Conservation (phyloP, 1,140 invertebrate species). For the Drosophila rhopaloa region DNA sequence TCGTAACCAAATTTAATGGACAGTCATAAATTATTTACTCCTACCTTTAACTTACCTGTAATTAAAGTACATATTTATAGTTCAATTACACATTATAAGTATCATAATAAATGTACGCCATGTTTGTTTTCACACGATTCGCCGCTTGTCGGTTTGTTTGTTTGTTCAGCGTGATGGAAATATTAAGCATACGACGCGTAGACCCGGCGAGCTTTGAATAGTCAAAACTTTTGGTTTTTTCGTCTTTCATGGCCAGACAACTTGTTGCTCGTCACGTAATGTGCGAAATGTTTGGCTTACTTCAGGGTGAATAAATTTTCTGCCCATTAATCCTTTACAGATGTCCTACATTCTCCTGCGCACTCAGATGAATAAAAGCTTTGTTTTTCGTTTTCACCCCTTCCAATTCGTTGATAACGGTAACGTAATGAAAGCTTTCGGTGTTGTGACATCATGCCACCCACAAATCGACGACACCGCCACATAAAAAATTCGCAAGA, state of each 20-base stretch:
- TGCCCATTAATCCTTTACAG: slow-evolving; percentile 10
- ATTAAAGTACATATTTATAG: slow-evolving; percentile 41
- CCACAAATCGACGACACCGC: slow-evolving; percentile 37
- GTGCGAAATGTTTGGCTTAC: slow-evolving; percentile 7
- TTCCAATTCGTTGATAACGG: background rate
- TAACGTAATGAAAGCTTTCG: slow-evolving; percentile 16
- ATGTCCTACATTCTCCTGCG: background rate
- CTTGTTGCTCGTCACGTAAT: slow-evolving; percentile 57
- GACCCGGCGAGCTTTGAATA: slow-evolving; percentile 9
- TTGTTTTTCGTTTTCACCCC: slow-evolving; percentile 1
- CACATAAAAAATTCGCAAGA: slow-evolving; percentile 28
- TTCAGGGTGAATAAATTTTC: background rate
- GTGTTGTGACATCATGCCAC: slow-evolving; percentile 67
- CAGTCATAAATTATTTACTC: slow-evolving; percentile 41
- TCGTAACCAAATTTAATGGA: slow-evolving; percentile 34
- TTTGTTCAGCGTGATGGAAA: slow-evolving; percentile 8
- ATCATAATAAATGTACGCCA: slow-evolving; percentile 40
- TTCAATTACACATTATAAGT: slow-evolving; percentile 39
- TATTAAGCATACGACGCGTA: slow-evolving; percentile 43
- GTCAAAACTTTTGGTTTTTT: slow-evolving; percentile 1
- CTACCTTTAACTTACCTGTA: slow-evolving; percentile 38
- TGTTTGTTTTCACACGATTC: slow-evolving; percentile 37
- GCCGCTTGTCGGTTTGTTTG: slow-evolving; percentile 21
- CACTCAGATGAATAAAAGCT: slow-evolving; percentile 18
- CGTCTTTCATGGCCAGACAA: slow-evolving; percentile 30